Base-by-base conservation (phyloP, 2,888 invertebrate species). In the Epirrhoe tristata region DNA sequence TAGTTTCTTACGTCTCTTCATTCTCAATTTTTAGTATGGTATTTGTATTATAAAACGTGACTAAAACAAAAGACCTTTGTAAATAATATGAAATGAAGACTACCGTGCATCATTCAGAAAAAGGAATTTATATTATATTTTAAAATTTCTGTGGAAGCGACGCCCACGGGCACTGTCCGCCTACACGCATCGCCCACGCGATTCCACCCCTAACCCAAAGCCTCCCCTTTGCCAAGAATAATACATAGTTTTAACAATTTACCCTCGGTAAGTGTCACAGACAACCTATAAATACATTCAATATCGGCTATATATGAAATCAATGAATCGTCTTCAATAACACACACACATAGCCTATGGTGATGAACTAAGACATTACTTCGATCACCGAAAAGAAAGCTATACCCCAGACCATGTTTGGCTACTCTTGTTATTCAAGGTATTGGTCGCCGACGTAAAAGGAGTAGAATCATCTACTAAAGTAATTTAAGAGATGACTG, bases 81-180 rank as follows among this genome's bases (percentile, higher is more conserved):
- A 2, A 46, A 46, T 12, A 39, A 24, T 57, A 57, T 56, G 6
- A 56, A 46, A 46, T 43, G 16, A 34, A 58, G 14, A 14, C 24
- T 50, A 58, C 0, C 34, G 48, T 55, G 54, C 55, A 36, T 55
- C 10, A 8, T 43, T 43, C 51, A 53, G n/a, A n/a, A 52, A 53
- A 52, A 10, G 46, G 46, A 64, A 73, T 72, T 74, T 57, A 58
- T 72, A 76, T 72, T 63, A 67, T 61, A 62, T 64, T 63, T 71
- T 72, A 69, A 62, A 64, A 75, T 36, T 67, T 63, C 55, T 56
- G 66, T 55, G 58, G 46, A 55, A 63, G 24, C 39, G 66, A 64
- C 78, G 76, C 80, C 80, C 74, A 78, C 78, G 76, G 79, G 79
- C 74, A 78, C 78, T 46, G 32, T 43, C 73, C 77, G 70, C 81